Evolutionary conservation across 2,888 invertebrate species (phyloP), one percentile per base, ranked within the genome.

Genomic region (Sarcophaga subvicina): DNA sequence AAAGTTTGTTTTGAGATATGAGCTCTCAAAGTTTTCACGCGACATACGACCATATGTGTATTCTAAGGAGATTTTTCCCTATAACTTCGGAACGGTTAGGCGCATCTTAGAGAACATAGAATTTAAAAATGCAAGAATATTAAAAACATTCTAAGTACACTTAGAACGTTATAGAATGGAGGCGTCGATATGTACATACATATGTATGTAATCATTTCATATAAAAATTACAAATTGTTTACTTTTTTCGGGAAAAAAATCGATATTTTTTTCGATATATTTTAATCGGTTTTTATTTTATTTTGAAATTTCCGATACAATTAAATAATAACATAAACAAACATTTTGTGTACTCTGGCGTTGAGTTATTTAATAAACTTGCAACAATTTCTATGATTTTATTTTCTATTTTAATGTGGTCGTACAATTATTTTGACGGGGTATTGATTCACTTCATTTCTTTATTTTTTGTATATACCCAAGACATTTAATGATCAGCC

Each of bases 321-420:
- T 73, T 80, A 81, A 80, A 81, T 73, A 78, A 73, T 81, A 77
- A 63, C 77, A 72, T 81, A 85, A 85, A 85, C 77, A 80, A 80
- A 80, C 73, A n/a, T 59, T 59, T 63, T 69, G 60, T 59, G 12
- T 54, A 54, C 17, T 14, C 54, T 72, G 62, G 27, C 81, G 81
- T 81, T 67, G 67, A 47, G 10, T 84, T 80, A 73, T 76, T 78
- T 77, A 80, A 85, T 77, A 71, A 78, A 85, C 78, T 81, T 70
- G 81, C 85, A 67, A 70, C 81, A 75, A 85, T 22, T 47, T 70
- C 70, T 70, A 45, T 75, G 60, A 63, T 54, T 60, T 8, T 45
- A 27, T 47, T 80, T 64, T 8, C 5, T 79, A 17, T 47, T 37
- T 25, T 64, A 60, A 37, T 64, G 25, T 66, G 20, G 47, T 64